Evolutionary conservation across 2,888 invertebrate genomes (phyloP).

Genomic region (Busseola fusca): DNA sequence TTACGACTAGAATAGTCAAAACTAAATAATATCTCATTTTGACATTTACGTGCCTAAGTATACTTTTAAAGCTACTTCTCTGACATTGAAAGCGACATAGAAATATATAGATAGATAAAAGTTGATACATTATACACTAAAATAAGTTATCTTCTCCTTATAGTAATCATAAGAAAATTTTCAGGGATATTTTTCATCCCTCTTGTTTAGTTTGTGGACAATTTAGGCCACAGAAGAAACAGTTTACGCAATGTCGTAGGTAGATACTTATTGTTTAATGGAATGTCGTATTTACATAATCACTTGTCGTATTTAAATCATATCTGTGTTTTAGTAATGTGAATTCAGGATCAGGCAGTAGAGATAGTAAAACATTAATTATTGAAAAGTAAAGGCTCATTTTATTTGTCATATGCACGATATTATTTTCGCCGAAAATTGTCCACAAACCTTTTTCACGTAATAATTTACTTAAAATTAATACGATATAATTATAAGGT

Average conservation of each 20-base stretch:
- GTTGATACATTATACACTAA: conserved; percentile 81
- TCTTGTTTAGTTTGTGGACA: conserved; percentile 58
- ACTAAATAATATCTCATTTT: conserved; percentile 63
- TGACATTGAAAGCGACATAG: conserved; percentile 87
- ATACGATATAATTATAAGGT: conserved; percentile 52
- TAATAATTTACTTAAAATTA: conserved; percentile 55
- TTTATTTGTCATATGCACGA: conserved; percentile 1
- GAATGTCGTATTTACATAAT: conserved; percentile 36
- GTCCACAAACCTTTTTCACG: conserved; percentile 44
- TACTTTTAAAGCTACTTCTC: conserved; percentile 70
- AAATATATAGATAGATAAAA: conserved; percentile 82
- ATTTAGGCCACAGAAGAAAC: conserved; percentile 33
- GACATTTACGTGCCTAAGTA: conserved; percentile 61
- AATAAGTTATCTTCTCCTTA: conserved; percentile 84
- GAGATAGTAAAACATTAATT: background rate
- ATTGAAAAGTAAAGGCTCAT: background rate
- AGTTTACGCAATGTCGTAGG: conserved; percentile 12
- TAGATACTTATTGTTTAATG: conserved; percentile 30
- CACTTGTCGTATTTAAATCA: conserved; percentile 1
- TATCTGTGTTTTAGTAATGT: background rate
- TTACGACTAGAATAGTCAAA: conserved; percentile 66
- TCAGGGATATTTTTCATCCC: conserved; percentile 69
- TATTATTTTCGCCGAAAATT: conserved; percentile 40
- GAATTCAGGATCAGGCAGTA: background rate
- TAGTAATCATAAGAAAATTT: conserved; percentile 88